These are phyloP conservation scores for Mus spicilegus DNA, from an alignment of 2,113 vertebrate species.

Conservation along the genomic window DNA sequence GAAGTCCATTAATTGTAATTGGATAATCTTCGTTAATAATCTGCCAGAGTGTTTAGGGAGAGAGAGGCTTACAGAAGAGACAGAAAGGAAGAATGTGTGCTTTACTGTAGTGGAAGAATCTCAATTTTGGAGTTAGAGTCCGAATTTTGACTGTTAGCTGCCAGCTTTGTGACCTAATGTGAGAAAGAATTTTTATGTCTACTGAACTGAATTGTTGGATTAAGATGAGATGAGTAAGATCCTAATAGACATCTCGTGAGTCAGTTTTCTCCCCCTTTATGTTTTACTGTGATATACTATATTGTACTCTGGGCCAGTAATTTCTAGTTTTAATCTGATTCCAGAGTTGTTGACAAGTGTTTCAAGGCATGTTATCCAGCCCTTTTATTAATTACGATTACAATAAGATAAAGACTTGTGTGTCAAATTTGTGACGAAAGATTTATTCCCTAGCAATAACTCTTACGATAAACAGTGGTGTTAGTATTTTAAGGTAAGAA, in stretches of 20 bases:
- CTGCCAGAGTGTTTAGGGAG: not conserved
- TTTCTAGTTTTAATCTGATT: conserved; percentile 53
- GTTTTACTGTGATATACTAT: conserved; percentile 6
- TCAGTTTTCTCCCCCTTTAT: conserved; percentile 1
- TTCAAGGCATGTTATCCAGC: conserved; percentile 48
- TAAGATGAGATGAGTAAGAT: conserved; percentile 46
- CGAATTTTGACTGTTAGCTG: conserved; percentile 26
- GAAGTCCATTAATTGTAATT: not conserved
- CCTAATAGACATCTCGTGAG: not conserved
- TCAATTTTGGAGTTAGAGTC: conserved; percentile 44
- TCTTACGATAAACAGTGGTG: not conserved
- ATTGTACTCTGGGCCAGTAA: not conserved
- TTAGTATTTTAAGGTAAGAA: conserved; percentile 51
- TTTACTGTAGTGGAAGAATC: not conserved
- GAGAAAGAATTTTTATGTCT: not conserved
- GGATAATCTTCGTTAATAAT: conserved; percentile 37
- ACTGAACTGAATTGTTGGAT: conserved; percentile 31
- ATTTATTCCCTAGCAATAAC: not conserved
- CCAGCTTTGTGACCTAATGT: not conserved
- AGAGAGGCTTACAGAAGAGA: not conserved
- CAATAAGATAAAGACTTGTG: not conserved
- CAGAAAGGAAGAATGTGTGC: not conserved
- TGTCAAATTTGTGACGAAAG: not conserved
- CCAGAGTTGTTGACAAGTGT: conserved; percentile 9
- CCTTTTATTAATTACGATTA: conserved; percentile 19